Evolutionary conservation across 1,140 invertebrate species (phyloP).

Genomic region (Rhizoglyphus robini): DNA sequence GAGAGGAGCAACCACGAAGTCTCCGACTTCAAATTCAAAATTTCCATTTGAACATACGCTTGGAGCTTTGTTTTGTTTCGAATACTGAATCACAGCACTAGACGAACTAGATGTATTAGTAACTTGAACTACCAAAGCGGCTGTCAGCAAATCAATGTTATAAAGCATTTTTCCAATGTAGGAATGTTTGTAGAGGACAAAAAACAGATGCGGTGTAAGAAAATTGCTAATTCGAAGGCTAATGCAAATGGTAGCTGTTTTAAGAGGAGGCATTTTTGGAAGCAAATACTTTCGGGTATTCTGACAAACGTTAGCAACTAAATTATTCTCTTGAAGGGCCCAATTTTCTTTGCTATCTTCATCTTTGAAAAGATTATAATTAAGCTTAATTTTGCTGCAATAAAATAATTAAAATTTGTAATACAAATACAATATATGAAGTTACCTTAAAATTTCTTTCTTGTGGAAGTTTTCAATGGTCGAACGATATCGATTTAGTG

Average conservation of each 20-base stretch:
- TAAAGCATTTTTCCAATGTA: background rate
- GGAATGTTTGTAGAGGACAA: background rate
- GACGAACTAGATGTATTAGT: too few relatives aligned
- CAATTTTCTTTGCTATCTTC: too few relatives aligned
- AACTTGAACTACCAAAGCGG: background rate
- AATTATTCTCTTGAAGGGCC: background rate
- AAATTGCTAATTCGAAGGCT: background rate
- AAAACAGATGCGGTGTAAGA: background rate
- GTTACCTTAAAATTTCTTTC: background rate
- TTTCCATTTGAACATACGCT: background rate
- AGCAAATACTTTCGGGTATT: background rate
- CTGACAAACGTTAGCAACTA: background rate
- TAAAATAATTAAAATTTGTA: background rate
- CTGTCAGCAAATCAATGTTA: background rate
- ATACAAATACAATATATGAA: background rate
- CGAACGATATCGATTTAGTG: background rate
- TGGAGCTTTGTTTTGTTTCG: too few relatives aligned
- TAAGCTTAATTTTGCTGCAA: too few relatives aligned
- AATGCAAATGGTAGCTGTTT: background rate
- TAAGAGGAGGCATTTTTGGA: background rate
- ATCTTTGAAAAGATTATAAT: too few relatives aligned
- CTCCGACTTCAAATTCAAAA: background rate
- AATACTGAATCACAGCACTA: too few relatives aligned
- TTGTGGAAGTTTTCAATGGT: background rate
- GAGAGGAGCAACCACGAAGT: background rate